Evolutionary conservation across 1,140 invertebrate genomes (phyloP).

Genomic region (Stegodyphus dumicola): DNA sequence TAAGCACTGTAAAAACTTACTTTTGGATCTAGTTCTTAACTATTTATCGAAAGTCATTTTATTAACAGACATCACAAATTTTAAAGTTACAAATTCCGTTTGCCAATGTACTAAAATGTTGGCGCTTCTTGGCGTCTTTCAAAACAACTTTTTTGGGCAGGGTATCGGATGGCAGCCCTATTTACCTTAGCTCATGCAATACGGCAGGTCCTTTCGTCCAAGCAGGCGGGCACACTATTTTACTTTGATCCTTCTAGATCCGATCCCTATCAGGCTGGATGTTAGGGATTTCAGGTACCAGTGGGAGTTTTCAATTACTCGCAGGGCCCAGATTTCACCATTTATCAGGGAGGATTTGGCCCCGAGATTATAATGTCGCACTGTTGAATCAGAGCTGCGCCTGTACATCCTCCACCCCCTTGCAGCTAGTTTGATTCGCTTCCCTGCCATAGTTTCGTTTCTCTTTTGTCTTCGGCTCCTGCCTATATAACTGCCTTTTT

Average conservation of each 20-base stretch:
- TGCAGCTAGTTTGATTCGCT: slow-evolving; percentile 6
- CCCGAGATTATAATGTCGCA: slow-evolving; percentile 61
- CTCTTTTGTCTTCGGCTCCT: slow-evolving; percentile 20
- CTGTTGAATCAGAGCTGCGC: slow-evolving; percentile 56
- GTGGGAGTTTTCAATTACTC: slow-evolving; percentile 62
- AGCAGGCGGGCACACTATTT: slow-evolving; percentile 50
- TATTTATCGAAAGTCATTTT: no score
- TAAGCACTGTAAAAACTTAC: no score
- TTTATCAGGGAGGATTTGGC: slow-evolving; percentile 59
- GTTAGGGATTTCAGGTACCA: slow-evolving; percentile 60
- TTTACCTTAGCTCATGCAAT: slow-evolving; percentile 37
- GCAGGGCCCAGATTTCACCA: slow-evolving; percentile 58
- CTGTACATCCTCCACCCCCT: slow-evolving; percentile 1
- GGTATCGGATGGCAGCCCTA: slow-evolving; percentile 35
- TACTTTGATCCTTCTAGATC: slow-evolving; percentile 60
- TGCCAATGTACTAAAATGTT: neutral
- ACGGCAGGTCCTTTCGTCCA: slow-evolving; percentile 26
- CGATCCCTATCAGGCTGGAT: slow-evolving; percentile 60
- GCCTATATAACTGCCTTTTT: slow-evolving; percentile 29
- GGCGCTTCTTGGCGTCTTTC: slow-evolving; percentile 43
- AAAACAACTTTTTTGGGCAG: neutral
- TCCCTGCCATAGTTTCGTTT: neutral
- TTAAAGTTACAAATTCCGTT: neutral
- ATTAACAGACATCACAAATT: no score
- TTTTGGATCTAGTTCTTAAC: no score